A percentile compares a stretch with the other conserved stretches of the same genome.
phyloP scores from a whole-genome alignment of 2,888 invertebrate genomes.

The Rhagonycha lutea region DNA sequence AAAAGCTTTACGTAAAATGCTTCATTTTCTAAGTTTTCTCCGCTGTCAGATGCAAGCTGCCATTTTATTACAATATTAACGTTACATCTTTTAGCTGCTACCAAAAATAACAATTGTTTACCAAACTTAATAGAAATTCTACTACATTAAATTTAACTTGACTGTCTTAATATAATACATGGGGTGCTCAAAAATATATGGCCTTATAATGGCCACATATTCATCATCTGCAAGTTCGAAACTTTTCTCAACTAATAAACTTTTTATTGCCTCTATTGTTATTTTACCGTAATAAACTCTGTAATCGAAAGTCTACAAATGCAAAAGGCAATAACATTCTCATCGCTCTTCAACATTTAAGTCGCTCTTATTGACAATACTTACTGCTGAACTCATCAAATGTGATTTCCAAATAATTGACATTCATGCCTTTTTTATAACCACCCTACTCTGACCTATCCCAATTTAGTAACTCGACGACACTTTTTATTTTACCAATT shows the following conservation, averaged over 20 bases:
- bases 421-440: background rate
- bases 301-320: background rate
- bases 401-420: background rate
- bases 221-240: background rate
- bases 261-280: background rate
- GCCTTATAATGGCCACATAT: background rate
- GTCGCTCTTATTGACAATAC: background rate
- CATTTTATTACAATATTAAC: background rate
- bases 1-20: slow-evolving; percentile 22
- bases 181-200: background rate
- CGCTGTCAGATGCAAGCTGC: background rate
- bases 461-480: background rate
- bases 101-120: background rate
- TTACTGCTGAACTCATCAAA: background rate
- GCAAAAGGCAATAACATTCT: background rate
- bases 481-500: background rate
- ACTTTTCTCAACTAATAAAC: background rate
- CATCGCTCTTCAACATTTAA: background rate
- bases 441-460: background rate
- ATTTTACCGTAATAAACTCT: background rate
- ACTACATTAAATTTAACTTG: background rate
- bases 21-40: slow-evolving; percentile 6
- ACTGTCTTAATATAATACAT: background rate
- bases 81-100: background rate
- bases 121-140: background rate